Percentiles rank a stretch among this genome's conserved stretches.
Conservation (phyloP, 2,113 vertebrate species). For the cattle (Bos taurus) region ARS-UCD2.0 NC_037357.1:131524001-131524500, state of each 20-base stretch:
- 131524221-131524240: background rate
- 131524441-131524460: too few relatives aligned
- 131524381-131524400: too few relatives aligned
- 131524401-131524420: too few relatives aligned
- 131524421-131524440: too few relatives aligned
- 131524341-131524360: too few relatives aligned
- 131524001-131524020: background rate
- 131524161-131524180: background rate
- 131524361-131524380: too few relatives aligned
- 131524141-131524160: background rate
- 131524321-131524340: too few relatives aligned
- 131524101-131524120: background rate
- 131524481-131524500: background rate
- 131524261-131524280: background rate
- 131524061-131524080: background rate
- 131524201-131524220: background rate
- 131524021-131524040: background rate
- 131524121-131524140: background rate
- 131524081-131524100: background rate
- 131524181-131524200: background rate
- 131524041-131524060: background rate
- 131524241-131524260: background rate
- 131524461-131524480: too few relatives aligned
- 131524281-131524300: too few relatives aligned
- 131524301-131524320: too few relatives aligned